phyloP scores from a whole-genome alignment of 1,140 invertebrate genomes.

The Laupala kohalensis region DNA sequence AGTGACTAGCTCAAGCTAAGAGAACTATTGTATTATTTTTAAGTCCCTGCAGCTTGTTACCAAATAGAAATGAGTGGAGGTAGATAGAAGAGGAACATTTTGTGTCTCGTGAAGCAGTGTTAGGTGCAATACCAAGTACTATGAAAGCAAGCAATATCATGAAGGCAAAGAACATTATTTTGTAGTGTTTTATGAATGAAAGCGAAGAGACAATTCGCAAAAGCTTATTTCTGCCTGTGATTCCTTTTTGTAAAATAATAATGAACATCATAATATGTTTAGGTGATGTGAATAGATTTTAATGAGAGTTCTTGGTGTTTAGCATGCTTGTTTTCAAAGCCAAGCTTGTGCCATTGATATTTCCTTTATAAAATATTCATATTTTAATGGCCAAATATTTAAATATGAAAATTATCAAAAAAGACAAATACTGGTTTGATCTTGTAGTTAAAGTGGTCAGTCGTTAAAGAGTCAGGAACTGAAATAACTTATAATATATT shows the following conservation, averaged over 20 bases:
- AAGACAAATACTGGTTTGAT: not conserved
- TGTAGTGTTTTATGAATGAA: not conserved
- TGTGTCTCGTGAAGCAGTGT: not conserved
- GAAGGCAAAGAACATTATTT: not conserved
- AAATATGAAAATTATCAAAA: not conserved
- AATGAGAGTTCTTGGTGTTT: not conserved
- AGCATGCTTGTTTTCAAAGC: constrained; percentile 2
- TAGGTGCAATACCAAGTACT: not conserved
- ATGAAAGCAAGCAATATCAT: not conserved
- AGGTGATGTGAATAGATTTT: constrained; percentile 7
- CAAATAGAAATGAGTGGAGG: not conserved
- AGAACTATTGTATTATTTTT: not conserved
- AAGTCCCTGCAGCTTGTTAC: not conserved
- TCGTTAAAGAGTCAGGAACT: not conserved
- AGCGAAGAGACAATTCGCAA: not conserved
- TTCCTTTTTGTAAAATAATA: constrained; percentile 9
- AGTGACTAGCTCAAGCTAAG: not conserved
- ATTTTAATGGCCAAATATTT: not conserved
- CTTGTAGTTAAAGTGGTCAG: not conserved
- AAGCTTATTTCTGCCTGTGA: constrained; percentile 10
- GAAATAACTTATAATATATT: not conserved
- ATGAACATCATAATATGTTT: constrained; percentile 7
- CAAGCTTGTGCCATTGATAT: not conserved
- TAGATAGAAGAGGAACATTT: not conserved
- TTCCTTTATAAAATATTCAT: not conserved